Evolutionary conservation across 2,113 vertebrate species (phyloP), one percentile per base, ranked within the genome.

Genomic region (Seriola quinqueradiata): DNA sequence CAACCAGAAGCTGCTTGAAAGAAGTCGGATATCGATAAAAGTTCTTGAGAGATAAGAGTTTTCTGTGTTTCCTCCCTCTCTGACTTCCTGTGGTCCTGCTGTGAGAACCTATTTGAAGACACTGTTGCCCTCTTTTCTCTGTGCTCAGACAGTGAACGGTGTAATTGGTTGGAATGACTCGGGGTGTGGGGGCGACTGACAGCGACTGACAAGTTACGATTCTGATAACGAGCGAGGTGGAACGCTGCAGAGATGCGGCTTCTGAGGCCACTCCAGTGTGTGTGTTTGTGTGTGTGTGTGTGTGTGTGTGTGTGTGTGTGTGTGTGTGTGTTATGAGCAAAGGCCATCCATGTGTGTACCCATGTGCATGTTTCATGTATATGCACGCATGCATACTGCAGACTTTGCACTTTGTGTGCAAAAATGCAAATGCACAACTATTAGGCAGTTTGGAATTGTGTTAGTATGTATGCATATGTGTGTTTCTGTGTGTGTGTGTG

Each of bases 91-190:
- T 36, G 67, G 38, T 77, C 70, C 77, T 77, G 58, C 46, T 70
- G 55, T 36, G 70, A 63, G 40, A 57, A 64, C 46, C 73, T 57
- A 48, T 81, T 71, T 81, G 40, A 77, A 87, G 84, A 59, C 13
- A 34, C 55, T 14, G 17, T 23, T 74, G 28, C 16, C 46, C 70
- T 75, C 66, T 58, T 83, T 72, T 40, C 63, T 54, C 68, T 38
- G 46, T 38, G 75, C 74, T 77, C 82, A 83, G 63, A 82, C 77
- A 40, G 58, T 44, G 82, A 78, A 76, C 36, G 48, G 82, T 60
- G 69, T 90, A 89, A 93, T 92, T 89, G 87, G 86, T 48, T 77
- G 75, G 72, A 90, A 91, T 81, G 77, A 92, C 70, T 82, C 36
- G 19, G 64, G 63, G 75, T 82, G 80, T 81, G 88, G 85, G 77